A percentile compares a stretch with the other conserved stretches of the same genome.
Conservation (phyloP, 2,113 vertebrate genomes). For the Oncorhynchus mykiss region DNA sequence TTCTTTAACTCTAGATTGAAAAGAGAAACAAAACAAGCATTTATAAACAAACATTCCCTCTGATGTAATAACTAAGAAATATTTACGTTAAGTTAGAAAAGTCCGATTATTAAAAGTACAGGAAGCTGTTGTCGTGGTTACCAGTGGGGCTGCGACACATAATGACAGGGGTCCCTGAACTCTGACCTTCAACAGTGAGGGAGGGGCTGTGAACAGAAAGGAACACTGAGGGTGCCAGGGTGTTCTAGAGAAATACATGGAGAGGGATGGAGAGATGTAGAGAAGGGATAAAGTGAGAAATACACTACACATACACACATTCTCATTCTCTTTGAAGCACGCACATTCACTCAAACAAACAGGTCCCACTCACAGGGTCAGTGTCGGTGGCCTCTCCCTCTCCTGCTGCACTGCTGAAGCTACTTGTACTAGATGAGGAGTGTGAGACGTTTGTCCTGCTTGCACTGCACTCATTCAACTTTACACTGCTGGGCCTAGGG, state of each 20-base stretch:
- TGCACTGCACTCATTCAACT: constrained; percentile 64
- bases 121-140: constrained; percentile 38
- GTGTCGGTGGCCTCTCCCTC: constrained; percentile 81
- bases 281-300: neutral
- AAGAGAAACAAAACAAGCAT: constrained; percentile 15
- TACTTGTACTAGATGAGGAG: constrained; percentile 90
- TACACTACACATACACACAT: neutral
- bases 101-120: too few species aligned
- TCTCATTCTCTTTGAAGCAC: constrained; percentile 1
- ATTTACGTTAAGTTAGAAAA: too few species aligned
- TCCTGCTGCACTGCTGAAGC: constrained; percentile 82
- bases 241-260: constrained; percentile 65
- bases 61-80: neutral
- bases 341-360: neutral
- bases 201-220: constrained; percentile 77
- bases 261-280: neutral
- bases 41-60: neutral
- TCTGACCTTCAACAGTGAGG: constrained; percentile 71
- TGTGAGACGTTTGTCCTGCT: constrained; percentile 80
- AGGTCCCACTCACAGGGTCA: constrained; percentile 75
- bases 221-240: constrained; percentile 73
- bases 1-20: constrained; percentile 80
- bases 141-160: constrained; percentile 91
- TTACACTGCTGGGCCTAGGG: constrained; percentile 70
- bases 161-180: constrained; percentile 79